phyloP scores from a whole-genome alignment of 2,113 vertebrate genomes.

The Panurus biarmicus region DNA sequence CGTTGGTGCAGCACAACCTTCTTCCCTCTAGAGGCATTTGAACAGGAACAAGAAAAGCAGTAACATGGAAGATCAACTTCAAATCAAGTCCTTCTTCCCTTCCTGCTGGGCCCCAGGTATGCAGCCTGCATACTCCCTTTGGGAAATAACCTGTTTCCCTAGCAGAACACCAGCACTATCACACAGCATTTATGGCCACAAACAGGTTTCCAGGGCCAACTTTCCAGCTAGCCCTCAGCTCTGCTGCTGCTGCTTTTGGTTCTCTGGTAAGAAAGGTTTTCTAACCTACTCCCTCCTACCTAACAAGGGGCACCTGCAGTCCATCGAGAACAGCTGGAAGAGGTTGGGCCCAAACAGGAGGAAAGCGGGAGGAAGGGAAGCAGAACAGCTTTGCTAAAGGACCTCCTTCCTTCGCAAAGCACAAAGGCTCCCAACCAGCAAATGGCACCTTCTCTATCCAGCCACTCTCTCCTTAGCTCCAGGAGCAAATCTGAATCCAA shows the following conservation, averaged over 20 bases:
- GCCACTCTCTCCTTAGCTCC: neutral
- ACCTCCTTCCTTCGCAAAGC: neutral
- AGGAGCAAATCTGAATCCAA: rapidly evolving
- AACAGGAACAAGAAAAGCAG: neutral
- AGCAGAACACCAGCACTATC: rapidly evolving
- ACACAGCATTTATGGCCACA: rapidly evolving
- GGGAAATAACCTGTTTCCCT: neutral
- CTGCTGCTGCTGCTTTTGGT: neutral
- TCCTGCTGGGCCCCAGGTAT: rapidly evolving
- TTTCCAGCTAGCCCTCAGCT: neutral
- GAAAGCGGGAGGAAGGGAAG: neutral
- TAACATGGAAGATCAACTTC: neutral
- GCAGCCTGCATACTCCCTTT: rapidly evolving
- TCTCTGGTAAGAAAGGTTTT: neutral
- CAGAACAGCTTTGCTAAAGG: neutral
- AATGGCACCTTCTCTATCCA: neutral
- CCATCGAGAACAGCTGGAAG: neutral
- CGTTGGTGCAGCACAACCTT: rapidly evolving
- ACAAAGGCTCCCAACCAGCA: neutral
- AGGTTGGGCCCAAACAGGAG: neutral
- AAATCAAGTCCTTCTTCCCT: neutral
- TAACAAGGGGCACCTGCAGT: neutral
- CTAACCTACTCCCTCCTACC: neutral
- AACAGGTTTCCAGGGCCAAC: neutral
- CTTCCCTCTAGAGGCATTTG: rapidly evolving